Evolutionary conservation across 2,113 vertebrate species (phyloP), one percentile per base, ranked within the genome.

Genomic region (Miniopterus natalensis): DNA sequence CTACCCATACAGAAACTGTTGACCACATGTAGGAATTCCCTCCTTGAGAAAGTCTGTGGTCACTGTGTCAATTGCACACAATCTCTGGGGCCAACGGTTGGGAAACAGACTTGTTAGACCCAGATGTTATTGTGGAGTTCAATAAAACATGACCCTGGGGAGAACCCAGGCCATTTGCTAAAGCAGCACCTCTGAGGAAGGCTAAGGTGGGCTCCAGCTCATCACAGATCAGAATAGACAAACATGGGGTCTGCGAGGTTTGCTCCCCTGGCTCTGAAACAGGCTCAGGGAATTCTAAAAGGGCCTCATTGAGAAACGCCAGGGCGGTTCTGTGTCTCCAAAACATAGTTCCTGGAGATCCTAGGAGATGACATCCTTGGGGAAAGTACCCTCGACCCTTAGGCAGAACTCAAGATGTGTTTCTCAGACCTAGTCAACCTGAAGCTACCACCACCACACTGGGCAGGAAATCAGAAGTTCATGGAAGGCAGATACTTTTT

Each of bases 11-110:
- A 74, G 2, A n/a, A 59, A 7, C 29, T 42, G 29, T 12, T 27
- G 21, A 23, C 0, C 6, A 0, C 31, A 12, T 1, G 5, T 0
- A 55, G 53, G 53, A 93, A 42, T 49, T 53, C 49, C 23, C 49
- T 86, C 20, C 78, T 65, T 13, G 51, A 49, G 65, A 84, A 92
- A 25, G 14, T 73, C 5, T 68, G 36, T 88, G 51, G 55, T 73
- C 74, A 23, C 71, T 73, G 11, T 65, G n/a, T 63, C 66, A 57
- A 85, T 1, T 40, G 23, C 18, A 71, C 23, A 31, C 63, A 84
- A 5, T 25, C 23, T 55, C 68, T 42, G 73, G 42, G 31, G 45
- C 51, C 61, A 55, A 57, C 21, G 49, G 55, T 12, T 63, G 51
- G 75, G 59, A 80, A 94, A 74, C 0, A 49, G 61, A 47, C 31